Evolutionary conservation across 2,113 vertebrate genomes (phyloP).

Genomic region (Oncorhynchus gorbuscha): DNA sequence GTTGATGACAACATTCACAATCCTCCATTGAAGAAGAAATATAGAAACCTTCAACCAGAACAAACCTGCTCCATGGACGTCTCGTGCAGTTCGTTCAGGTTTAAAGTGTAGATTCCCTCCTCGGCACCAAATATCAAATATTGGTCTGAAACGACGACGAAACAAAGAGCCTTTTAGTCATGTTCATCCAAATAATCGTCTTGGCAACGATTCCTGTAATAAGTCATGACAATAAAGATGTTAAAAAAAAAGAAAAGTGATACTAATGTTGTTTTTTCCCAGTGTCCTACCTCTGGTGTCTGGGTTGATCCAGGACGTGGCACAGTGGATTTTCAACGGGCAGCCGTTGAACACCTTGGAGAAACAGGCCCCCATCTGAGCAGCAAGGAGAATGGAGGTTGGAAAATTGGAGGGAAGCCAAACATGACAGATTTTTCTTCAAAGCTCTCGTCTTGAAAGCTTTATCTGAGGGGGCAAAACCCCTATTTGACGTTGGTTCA

Average conservation of each 20-base stretch:
- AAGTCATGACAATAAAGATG: no score
- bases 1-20: no score
- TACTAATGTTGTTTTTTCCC: not conserved
- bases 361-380: conserved; percentile 98
- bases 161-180: not conserved
- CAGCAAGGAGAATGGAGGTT: conserved; percentile 12
- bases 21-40: no score
- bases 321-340: conserved; percentile 96
- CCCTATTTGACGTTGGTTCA: not conserved
- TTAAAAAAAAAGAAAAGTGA: not conserved
- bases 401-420: no score
- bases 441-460: not conserved
- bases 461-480: not conserved
- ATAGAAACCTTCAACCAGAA: not conserved
- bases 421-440: not conserved
- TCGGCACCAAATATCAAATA: conserved; percentile 98
- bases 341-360: conserved; percentile 99
- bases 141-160: conserved; percentile 81
- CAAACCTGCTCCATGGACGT: conserved; percentile 96
- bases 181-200: not conserved
- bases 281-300: conserved; percentile 88
- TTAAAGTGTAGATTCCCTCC: conserved; percentile 97
- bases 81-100: conserved; percentile 98
- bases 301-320: conserved; percentile 98
- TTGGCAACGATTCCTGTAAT: no score